phyloP scores from a whole-genome alignment of 1,140 invertebrate genomes.

The Ctenoplectra terminalis region DNA sequence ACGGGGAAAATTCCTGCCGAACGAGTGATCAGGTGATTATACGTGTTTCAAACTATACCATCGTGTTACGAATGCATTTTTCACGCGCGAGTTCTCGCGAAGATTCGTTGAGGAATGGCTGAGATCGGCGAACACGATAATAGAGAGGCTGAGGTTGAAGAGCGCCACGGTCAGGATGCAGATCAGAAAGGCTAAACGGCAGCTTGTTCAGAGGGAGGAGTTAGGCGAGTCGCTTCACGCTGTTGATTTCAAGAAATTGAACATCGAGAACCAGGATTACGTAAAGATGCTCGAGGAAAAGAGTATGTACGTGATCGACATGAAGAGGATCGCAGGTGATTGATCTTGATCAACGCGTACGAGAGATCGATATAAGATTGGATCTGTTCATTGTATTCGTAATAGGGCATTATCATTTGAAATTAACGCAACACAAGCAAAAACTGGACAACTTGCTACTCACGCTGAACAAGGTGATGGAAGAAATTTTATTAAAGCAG shows the following conservation, averaged over 20 bases:
- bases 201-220: conserved; percentile 81
- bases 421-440: conserved; percentile 81
- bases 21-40: conserved; percentile 80
- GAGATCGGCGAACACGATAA: conserved; percentile 79
- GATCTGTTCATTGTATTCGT: background rate
- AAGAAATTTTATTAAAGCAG: conserved; percentile 61
- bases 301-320: conserved; percentile 76
- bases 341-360: background rate
- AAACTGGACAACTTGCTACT: conserved; percentile 79
- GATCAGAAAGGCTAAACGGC: conserved; percentile 80
- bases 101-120: conserved; percentile 83
- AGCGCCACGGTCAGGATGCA: conserved; percentile 82
- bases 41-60: background rate
- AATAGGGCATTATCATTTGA: conserved; percentile 72
- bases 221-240: conserved; percentile 81
- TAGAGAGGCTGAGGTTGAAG: conserved; percentile 82
- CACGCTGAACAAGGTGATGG: conserved; percentile 76
- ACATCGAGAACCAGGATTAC: conserved; percentile 83
- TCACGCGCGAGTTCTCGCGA: background rate
- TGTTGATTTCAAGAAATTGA: conserved; percentile 84
- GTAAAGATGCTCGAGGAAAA: conserved; percentile 81
- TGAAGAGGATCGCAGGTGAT: conserved; percentile 82
- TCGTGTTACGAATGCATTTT: conserved; percentile 15
- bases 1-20: conserved; percentile 83
- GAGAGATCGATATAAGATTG: background rate